These are phyloP conservation scores for Menura novaehollandiae DNA, from an alignment of 2,113 vertebrate genomes.

Conservation along the genomic window DNA sequence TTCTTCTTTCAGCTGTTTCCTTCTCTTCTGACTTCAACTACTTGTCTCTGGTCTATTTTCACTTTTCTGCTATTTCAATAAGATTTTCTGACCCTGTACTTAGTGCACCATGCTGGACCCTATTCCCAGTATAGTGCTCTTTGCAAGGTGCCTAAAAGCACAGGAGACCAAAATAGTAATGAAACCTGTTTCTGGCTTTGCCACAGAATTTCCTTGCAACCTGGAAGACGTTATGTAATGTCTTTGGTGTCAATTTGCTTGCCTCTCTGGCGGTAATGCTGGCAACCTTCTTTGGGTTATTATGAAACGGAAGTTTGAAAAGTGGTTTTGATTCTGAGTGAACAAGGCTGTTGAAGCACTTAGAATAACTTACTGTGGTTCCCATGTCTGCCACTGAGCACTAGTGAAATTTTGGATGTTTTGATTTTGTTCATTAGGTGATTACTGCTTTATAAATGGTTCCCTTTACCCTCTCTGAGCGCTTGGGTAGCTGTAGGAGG, in stretches of 20 bases:
- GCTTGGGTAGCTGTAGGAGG: neutral
- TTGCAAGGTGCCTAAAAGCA: neutral
- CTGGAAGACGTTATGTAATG: neutral
- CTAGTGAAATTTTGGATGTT: neutral
- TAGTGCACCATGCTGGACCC: accelerated
- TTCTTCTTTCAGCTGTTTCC: neutral
- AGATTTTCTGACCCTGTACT: neutral
- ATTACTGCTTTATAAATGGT: neutral
- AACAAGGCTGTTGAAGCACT: neutral
- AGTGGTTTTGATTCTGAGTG: neutral
- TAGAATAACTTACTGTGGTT: neutral
- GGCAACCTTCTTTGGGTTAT: neutral
- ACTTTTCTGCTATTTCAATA: neutral
- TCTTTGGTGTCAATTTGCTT: neutral
- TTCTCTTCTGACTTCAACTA: neutral
- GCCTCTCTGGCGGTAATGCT: neutral
- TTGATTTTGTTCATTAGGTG: neutral
- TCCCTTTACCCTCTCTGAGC: neutral
- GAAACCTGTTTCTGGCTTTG: neutral
- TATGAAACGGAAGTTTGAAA: neutral
- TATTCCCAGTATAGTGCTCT: neutral
- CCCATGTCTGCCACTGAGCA: neutral
- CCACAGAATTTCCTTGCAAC: neutral
- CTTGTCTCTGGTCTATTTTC: neutral
- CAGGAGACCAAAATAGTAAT: neutral